Evolutionary conservation across 2,797 vertebrate genomes (phyloP), one percentile per base, ranked within the genome.

Genomic region (Urophycis tenuis): DNA sequence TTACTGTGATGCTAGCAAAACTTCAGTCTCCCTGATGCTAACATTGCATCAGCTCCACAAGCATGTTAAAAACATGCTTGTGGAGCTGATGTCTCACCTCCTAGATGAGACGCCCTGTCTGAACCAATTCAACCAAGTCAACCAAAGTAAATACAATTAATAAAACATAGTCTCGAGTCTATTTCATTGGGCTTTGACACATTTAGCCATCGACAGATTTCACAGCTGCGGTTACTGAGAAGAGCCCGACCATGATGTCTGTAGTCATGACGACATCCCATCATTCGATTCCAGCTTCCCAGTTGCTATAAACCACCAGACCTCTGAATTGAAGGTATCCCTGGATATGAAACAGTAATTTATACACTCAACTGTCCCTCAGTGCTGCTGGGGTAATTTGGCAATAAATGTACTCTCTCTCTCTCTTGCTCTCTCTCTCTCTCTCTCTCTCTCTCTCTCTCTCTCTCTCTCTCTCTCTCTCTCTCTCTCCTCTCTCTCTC

Each of bases 331-430:
- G 49, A 74, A 74, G 73, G 41, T 45, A 60, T 15, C 14, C 41
- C 73, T 74, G 41, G 72, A 74, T 30, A 74, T 45, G 29, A 74
- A 74, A 45, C 41, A 5, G 36, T 73, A 29, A 36, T 73, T 73
- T 73, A 73, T 41, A 39, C 72, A 36, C 34, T 36, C 72, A 73
- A 73, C 22, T 73, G 35, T 73, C 35, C 72, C 72, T 73, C 22
- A 36, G n/a, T 73, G 12, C 39, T 41, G 72, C 72, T 73, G 4
- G 34, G 25, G 72, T 41, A 25, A 29, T 39, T 73, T 73, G 72
- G 72, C 72, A 73, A 39, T 9, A 14, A 60, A n/a, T 60, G 19
- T 19, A 53, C 36, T 39, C 36, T 39, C 36, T 39, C 36, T 39
- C 36, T 39, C 36, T 39, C 36, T 39, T 10, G 1, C 25, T 25